Evolutionary conservation across 2,797 vertebrate genomes (phyloP).

Genomic region (Dermochelys coriacea): DNA sequence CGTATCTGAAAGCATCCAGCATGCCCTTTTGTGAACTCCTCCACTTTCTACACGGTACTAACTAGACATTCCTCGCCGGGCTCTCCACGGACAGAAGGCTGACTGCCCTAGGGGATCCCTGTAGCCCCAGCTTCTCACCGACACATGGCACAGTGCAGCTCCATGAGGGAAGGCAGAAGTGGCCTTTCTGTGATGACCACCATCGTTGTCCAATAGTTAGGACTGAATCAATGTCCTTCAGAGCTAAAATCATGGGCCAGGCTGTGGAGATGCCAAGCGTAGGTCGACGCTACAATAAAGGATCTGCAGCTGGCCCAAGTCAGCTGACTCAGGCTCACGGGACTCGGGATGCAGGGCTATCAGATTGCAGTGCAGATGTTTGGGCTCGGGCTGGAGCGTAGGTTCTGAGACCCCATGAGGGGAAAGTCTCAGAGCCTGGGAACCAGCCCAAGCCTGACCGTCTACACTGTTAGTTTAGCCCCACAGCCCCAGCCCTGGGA

Average conservation of each 20-base stretch:
- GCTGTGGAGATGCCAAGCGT: too few relatives aligned
- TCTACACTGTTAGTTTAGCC: too few relatives aligned
- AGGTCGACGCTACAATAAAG: background rate
- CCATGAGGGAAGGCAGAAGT: background rate
- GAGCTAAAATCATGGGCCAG: background rate
- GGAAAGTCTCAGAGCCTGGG: too few relatives aligned
- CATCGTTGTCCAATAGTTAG: background rate
- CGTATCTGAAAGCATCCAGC: background rate
- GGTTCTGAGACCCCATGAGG: background rate
- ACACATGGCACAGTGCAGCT: background rate
- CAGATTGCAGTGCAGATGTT: fast-evolving
- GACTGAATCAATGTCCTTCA: background rate
- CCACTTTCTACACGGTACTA: background rate
- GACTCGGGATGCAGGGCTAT: background rate
- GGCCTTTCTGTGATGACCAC: background rate
- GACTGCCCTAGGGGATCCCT: background rate
- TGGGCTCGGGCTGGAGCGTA: background rate
- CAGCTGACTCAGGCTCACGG: too few relatives aligned
- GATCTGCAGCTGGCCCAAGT: too few relatives aligned
- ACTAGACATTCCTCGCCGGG: fast-evolving
- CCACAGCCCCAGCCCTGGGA: background rate
- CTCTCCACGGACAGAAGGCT: background rate
- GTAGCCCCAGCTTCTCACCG: background rate
- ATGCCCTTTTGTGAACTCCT: background rate
- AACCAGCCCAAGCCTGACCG: too few relatives aligned